A percentile compares a stretch with the other conserved stretches of the same genome.
phyloP scores from a whole-genome alignment of 2,113 vertebrate species.

The Vimba vimba region DNA sequence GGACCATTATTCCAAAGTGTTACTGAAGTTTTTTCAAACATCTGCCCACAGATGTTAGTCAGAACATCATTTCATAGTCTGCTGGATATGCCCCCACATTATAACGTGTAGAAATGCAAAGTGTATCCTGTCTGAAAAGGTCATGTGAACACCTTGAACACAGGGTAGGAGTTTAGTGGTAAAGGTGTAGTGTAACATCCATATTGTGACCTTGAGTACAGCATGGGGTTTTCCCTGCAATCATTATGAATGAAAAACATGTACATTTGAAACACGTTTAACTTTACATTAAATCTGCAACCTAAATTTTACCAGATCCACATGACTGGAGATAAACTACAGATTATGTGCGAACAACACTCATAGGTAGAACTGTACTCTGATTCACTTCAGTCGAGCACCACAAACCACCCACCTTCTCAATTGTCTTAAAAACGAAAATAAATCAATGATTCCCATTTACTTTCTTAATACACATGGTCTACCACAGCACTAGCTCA shows the following conservation, averaged over 20 bases:
- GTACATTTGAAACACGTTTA: background rate
- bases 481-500: background rate
- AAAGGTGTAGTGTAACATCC: slow-evolving; percentile 7
- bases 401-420: background rate
- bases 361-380: background rate
- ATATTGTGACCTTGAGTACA: background rate
- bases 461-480: background rate
- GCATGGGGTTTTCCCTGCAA: background rate
- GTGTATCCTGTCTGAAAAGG: background rate
- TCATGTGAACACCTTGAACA: background rate
- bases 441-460: background rate
- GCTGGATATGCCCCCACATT: background rate
- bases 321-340: background rate
- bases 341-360: background rate
- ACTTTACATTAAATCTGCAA: background rate
- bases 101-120: background rate
- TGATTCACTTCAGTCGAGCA: background rate
- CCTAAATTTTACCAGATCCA: background rate
- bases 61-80: background rate
- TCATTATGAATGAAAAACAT: background rate
- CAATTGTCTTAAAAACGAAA: background rate
- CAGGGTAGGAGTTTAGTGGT: background rate
- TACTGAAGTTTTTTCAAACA: background rate
- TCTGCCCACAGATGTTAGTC: slow-evolving; percentile 11
- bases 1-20: too few species aligned